These are phyloP conservation scores for Hydrozoanthus gracilis DNA, from an alignment of 92 coral and sea anemone species.

Conservation along the genomic window DNA sequence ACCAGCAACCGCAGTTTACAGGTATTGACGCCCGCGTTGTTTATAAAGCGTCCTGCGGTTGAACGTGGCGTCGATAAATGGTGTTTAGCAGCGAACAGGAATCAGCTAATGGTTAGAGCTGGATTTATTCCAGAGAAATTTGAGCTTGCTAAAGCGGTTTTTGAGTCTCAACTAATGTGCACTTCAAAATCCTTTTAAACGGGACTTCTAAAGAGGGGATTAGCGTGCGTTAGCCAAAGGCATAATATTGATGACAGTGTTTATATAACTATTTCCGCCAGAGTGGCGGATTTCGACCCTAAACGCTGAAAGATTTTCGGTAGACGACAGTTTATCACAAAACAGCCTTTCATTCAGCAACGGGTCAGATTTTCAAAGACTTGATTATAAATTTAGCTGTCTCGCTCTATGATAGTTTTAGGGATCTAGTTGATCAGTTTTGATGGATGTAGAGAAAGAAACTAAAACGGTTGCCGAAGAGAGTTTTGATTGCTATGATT, in stretches of 20 bases:
- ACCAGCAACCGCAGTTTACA: too few species aligned
- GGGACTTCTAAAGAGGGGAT: neutral
- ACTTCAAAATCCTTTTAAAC: too few species aligned
- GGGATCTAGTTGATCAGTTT: too few species aligned
- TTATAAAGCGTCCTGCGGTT: too few species aligned
- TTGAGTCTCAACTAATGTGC: too few species aligned
- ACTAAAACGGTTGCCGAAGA: neutral
- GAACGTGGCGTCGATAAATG: too few species aligned
- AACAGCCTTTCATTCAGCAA: slow-evolving; percentile 14
- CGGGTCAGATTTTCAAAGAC: neutral
- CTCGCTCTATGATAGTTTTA: neutral
- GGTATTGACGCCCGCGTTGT: too few species aligned
- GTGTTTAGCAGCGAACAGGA: too few species aligned
- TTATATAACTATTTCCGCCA: slow-evolving; percentile 9
- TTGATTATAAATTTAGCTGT: neutral
- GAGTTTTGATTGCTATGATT: slow-evolving; percentile 27
- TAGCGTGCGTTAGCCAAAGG: neutral
- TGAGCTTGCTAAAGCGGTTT: too few species aligned
- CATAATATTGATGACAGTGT: neutral
- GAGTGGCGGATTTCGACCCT: slow-evolving; percentile 6
- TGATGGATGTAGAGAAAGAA: slow-evolving; percentile 28
- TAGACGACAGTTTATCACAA: slow-evolving; percentile 15
- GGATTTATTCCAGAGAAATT: too few species aligned
- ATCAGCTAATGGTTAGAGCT: too few species aligned
- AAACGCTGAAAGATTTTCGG: slow-evolving; percentile 32